phyloP scores from a whole-genome alignment of 2,888 invertebrate species.

The Malthinus flaveolus region DNA sequence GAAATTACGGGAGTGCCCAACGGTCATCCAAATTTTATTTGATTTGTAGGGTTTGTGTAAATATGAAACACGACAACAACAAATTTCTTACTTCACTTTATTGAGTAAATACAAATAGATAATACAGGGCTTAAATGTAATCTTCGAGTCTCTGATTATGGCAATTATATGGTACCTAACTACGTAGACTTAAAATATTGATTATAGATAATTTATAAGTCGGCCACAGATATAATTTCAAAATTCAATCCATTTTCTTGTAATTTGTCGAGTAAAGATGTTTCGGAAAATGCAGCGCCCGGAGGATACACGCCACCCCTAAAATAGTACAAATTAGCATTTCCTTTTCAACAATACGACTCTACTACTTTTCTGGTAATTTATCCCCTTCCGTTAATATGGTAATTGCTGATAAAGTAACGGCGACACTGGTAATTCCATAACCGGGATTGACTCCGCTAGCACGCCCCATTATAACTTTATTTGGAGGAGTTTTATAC shows the following conservation, averaged over 20 bases:
- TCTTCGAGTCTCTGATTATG: no score
- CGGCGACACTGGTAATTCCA: conserved; percentile 74
- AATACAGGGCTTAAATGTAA: no score
- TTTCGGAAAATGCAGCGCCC: conserved; percentile 82
- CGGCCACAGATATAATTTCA: conserved; percentile 56
- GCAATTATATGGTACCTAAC: no score
- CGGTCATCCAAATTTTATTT: no score
- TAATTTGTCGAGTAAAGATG: conserved; percentile 75
- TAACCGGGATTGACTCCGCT: conserved; percentile 77
- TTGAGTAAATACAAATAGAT: no score
- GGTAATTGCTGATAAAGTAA: conserved; percentile 74
- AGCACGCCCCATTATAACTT: conserved; percentile 68
- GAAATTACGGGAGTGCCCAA: no score
- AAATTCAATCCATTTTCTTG: conserved; percentile 73
- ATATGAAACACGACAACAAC: no score
- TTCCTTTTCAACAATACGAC: no score
- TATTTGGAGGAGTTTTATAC: conserved; percentile 64
- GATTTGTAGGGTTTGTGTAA: no score
- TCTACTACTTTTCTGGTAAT: conserved; percentile 69
- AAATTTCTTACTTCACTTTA: no score
- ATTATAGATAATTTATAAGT: not conserved
- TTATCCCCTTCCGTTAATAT: conserved; percentile 75
- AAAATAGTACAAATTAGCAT: conserved; percentile 41
- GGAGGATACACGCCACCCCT: conserved; percentile 89
- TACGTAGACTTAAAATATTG: no score